Evolutionary conservation across 2,113 vertebrate species (phyloP).

Genomic region (Conger conger): DNA sequence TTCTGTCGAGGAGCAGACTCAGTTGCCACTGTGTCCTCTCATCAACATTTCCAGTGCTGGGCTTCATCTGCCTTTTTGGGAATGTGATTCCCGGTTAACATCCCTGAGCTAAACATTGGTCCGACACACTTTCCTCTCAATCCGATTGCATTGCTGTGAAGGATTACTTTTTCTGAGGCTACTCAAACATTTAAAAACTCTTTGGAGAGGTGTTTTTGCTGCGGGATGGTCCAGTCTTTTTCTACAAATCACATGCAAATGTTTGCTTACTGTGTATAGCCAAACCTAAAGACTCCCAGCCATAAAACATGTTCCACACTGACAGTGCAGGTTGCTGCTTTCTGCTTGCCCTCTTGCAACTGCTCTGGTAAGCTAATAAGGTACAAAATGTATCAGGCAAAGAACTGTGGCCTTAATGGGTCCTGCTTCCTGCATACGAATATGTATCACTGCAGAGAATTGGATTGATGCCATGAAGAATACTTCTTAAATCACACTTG

Average conservation of each 20-base stretch:
- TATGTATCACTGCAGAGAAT: not conserved
- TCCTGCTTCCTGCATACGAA: not conserved
- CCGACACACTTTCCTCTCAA: not conserved
- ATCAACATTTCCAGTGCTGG: not conserved
- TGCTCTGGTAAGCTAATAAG: not conserved
- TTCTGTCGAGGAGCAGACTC: not conserved
- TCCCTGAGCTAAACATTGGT: not conserved
- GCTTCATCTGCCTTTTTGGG: not conserved
- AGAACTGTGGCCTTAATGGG: not conserved
- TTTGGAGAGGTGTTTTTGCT: not conserved
- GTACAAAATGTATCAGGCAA: not conserved
- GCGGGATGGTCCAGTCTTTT: not conserved
- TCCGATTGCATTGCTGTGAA: not conserved
- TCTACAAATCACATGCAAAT: not conserved
- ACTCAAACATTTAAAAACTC: not conserved
- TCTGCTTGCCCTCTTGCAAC: not conserved
- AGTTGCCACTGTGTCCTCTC: not conserved
- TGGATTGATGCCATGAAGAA: not conserved
- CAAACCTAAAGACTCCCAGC: not conserved
- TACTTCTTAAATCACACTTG: not conserved
- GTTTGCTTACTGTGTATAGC: not conserved
- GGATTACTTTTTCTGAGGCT: not conserved
- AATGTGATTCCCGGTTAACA: not conserved
- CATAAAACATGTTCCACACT: not conserved
- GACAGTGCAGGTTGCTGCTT: not conserved